Evolutionary conservation across 2,113 vertebrate species (phyloP).

Genomic region (Tachysurus vachellii): DNA sequence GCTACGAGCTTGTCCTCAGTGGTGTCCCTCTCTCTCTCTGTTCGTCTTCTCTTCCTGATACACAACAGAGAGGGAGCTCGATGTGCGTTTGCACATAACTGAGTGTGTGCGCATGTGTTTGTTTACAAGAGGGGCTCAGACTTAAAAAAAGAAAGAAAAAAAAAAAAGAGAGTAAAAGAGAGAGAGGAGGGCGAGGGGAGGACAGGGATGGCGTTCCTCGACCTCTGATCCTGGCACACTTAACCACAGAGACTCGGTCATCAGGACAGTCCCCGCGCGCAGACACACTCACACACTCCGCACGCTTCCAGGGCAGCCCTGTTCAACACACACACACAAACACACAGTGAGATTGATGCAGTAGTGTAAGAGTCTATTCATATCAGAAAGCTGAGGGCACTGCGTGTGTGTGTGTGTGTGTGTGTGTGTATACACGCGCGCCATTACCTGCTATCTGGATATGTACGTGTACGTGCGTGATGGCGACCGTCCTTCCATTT

Average conservation of each 20-base stretch:
- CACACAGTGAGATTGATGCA: neutral
- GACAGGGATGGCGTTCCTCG: conserved; percentile 46
- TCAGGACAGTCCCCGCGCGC: conserved; percentile 53
- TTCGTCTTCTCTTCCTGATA: conserved; percentile 38
- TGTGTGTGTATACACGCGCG: conserved; percentile 25
- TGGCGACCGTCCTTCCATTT: conserved; percentile 96
- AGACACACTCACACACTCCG: conserved; percentile 42
- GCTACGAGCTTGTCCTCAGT: conserved; percentile 27
- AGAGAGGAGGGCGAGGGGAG: conserved; percentile 8
- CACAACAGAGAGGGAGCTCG: conserved; percentile 12
- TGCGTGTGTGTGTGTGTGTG: neutral
- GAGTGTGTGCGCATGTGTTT: neutral
- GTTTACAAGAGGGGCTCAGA: neutral
- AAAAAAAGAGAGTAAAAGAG: conserved; percentile 21
- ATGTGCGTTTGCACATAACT: neutral
- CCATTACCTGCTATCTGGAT: conserved; percentile 95
- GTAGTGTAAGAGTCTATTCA: neutral
- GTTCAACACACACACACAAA: conserved; percentile 9
- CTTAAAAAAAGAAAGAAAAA: neutral
- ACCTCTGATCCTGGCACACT: conserved; percentile 58
- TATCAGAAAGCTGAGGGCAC: neutral
- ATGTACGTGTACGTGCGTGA: conserved; percentile 99
- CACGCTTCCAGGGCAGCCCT: conserved; percentile 46
- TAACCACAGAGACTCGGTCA: conserved; percentile 57
- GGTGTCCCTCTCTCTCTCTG: conserved; percentile 40